Evolutionary conservation across 2,113 vertebrate species (phyloP).

Genomic region (Axis porcinus): DNA sequence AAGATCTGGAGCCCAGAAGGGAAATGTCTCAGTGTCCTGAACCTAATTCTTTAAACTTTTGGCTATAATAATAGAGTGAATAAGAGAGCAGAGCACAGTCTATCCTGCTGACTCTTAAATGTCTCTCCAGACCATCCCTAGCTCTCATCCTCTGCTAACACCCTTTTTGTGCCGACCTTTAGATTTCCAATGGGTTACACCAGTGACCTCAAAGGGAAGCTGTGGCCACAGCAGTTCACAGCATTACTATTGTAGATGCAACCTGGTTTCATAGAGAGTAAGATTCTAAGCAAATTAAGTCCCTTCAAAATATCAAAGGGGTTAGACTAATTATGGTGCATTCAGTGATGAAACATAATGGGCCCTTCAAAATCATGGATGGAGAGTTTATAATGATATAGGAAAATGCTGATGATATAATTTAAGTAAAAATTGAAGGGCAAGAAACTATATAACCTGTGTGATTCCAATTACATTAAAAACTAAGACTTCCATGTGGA

Average conservation of each 20-base stretch:
- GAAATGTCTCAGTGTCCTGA: not conserved
- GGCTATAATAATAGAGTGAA: not conserved
- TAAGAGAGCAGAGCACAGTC: not conserved
- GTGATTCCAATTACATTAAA: conserved; percentile 56
- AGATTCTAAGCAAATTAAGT: conserved; percentile 32
- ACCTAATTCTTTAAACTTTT: not conserved
- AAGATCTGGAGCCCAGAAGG: not conserved
- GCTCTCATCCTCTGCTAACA: not conserved
- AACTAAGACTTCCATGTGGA: not conserved
- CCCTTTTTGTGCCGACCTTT: not conserved
- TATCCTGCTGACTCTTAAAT: not conserved
- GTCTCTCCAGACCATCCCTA: not conserved
- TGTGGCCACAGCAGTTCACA: not conserved
- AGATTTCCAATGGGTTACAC: not conserved
- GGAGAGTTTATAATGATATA: conserved; percentile 38
- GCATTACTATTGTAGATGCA: not conserved
- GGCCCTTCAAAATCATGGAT: conserved; percentile 41
- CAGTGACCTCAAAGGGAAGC: conserved; percentile 11
- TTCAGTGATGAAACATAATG: conserved; percentile 37
- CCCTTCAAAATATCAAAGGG: not conserved
- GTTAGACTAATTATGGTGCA: conserved; percentile 44
- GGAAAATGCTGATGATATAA: conserved; percentile 45
- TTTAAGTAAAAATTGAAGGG: conserved; percentile 57
- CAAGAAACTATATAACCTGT: conserved; percentile 32
- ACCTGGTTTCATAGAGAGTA: not conserved